Evolutionary conservation across 2,888 invertebrate species (phyloP).

Genomic region (Spilosoma lubricipeda): DNA sequence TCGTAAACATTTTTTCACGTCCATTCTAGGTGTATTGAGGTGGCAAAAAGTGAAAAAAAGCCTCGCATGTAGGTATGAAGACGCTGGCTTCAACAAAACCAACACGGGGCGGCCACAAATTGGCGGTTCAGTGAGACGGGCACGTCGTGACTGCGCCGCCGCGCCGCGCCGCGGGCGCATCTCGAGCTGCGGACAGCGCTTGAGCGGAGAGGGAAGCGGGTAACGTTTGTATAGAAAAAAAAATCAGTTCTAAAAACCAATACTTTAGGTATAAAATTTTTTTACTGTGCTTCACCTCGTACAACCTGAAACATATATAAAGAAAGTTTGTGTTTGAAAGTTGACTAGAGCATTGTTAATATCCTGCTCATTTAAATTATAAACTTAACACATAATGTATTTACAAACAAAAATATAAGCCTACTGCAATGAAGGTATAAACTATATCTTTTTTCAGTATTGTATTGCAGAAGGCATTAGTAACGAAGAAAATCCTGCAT

Average conservation of each 20-base stretch:
- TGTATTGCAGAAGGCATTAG: not conserved
- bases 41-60: slow-evolving; percentile 79
- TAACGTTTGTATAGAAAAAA: not conserved
- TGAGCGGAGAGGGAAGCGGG: slow-evolving; percentile 60
- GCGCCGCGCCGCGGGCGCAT: slow-evolving; percentile 74
- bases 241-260: not conserved
- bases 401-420: not conserved
- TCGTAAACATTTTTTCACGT: slow-evolving; percentile 63
- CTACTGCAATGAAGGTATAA: not conserved
- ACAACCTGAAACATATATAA: no score
- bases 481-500: not conserved
- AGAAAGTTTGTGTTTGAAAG: no score
- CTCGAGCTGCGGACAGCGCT: slow-evolving; percentile 35
- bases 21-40: slow-evolving; percentile 52
- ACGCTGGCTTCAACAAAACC: slow-evolving; percentile 84
- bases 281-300: not conserved
- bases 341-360: no score
- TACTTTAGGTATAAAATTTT: not conserved
- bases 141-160: slow-evolving; percentile 80
- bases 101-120: slow-evolving; percentile 85
- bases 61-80: slow-evolving; percentile 77
- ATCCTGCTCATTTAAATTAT: not conserved
- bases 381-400: not conserved
- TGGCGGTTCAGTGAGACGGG: slow-evolving; percentile 81
- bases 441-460: not conserved